Conservation (phyloP, 2,888 invertebrate species). For the Theristus sp. region DNA sequence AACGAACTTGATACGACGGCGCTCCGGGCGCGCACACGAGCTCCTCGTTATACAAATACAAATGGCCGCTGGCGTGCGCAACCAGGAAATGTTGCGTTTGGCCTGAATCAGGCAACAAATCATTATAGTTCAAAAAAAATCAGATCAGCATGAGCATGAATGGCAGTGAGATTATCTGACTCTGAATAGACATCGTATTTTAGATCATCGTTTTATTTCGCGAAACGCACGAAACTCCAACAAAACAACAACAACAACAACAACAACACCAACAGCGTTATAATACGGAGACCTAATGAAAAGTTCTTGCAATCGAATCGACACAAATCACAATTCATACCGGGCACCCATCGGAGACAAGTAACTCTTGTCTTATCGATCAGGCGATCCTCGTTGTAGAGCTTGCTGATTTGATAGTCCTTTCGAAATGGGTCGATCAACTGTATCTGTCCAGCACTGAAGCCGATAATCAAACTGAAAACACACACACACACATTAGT, state of each 20-base stretch:
- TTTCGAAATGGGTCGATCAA: conserved; percentile 89
- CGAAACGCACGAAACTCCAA: too few relatives aligned
- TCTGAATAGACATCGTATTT: too few relatives aligned
- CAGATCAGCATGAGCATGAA: not conserved
- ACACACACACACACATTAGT: not conserved
- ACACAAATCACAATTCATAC: conserved; percentile 5
- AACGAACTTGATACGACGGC: conserved; percentile 59
- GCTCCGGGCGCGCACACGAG: conserved; percentile 67
- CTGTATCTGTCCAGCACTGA: conserved; percentile 94
- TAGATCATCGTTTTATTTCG: too few relatives aligned
- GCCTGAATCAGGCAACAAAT: conserved; percentile 24
- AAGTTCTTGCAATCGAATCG: too few relatives aligned
- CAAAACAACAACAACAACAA: too few relatives aligned
- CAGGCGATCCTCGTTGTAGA: conserved; percentile 87
- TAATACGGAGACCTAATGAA: too few relatives aligned
- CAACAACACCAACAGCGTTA: too few relatives aligned
- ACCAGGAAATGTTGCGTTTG: conserved; percentile 80
- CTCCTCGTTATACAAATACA: conserved; percentile 94
- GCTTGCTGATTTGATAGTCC: conserved; percentile 57
- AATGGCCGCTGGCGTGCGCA: conserved; percentile 80
- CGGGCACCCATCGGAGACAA: conserved; percentile 92
- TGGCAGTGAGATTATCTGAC: too few relatives aligned
- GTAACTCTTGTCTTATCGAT: conserved; percentile 79
- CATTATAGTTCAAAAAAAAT: not conserved
- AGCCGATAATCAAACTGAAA: conserved; percentile 78